Conservation (phyloP, 2,888 invertebrate species). For the Melanostoma mellinum region DNA sequence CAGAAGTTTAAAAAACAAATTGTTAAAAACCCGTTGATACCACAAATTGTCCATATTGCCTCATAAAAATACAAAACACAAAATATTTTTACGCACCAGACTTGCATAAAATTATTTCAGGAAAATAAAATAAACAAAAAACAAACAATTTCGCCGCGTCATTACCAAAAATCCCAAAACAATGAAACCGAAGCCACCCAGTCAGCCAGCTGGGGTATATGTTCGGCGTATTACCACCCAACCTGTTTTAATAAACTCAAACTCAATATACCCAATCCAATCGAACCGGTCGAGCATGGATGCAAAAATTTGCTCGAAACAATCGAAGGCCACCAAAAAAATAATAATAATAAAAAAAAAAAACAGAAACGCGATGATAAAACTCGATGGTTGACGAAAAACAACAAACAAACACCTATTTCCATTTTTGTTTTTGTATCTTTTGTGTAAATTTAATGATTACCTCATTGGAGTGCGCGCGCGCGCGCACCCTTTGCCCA, state of each 20-base stretch:
- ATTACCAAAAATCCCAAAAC: constrained; percentile 25
- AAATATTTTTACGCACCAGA: constrained; percentile 13
- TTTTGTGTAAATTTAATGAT: constrained; percentile 45
- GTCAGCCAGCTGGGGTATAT: constrained; percentile 54
- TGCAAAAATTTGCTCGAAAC: constrained; percentile 62
- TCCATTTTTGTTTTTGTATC: constrained; percentile 31
- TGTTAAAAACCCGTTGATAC: neutral
- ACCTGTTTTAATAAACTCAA: constrained; percentile 53
- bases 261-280: constrained; percentile 39
- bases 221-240: constrained; percentile 51
- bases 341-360: neutral
- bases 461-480: constrained; percentile 42
- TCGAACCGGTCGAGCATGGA: constrained; percentile 60
- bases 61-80: neutral
- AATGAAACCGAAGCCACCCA: constrained; percentile 4
- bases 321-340: constrained; percentile 59
- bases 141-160: neutral
- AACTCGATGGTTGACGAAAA: constrained; percentile 48
- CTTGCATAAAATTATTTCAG: neutral
- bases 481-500: constrained; percentile 50
- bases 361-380: neutral
- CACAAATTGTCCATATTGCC: neutral
- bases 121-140: neutral
- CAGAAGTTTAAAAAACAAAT: too few species aligned
- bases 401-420: constrained; percentile 11